A percentile compares a stretch with the other conserved stretches of the same genome.
phyloP scores from a whole-genome alignment of 2,113 vertebrate genomes.

The Paralichthys olivaceus region DNA sequence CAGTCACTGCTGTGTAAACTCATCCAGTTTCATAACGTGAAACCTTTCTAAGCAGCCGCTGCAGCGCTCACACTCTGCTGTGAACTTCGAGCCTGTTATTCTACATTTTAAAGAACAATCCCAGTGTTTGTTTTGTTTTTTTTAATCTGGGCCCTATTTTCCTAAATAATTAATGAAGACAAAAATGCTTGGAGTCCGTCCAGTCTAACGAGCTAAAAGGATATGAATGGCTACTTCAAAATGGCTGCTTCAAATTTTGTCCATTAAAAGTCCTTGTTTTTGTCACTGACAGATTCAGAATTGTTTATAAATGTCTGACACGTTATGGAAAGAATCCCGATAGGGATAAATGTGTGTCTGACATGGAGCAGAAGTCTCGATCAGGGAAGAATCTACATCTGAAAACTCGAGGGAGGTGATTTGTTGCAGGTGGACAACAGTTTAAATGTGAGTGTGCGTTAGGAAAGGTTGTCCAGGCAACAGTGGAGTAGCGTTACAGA shows the following conservation, averaged over 20 bases:
- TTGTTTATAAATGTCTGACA: neutral
- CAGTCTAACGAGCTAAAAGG: too few relatives aligned
- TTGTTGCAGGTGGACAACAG: too few relatives aligned
- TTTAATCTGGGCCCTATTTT: neutral
- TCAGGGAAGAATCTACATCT: too few relatives aligned
- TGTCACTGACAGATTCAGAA: neutral
- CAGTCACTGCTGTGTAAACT: conserved; percentile 42
- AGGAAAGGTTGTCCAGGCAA: too few relatives aligned
- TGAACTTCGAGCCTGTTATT: conserved; percentile 12
- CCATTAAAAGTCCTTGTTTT: neutral
- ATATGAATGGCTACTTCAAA: neutral
- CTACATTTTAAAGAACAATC: neutral
- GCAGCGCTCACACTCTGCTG: neutral
- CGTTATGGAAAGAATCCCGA: too few relatives aligned
- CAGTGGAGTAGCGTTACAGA: too few relatives aligned
- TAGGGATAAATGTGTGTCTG: too few relatives aligned
- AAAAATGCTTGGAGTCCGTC: too few relatives aligned
- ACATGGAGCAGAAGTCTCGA: too few relatives aligned
- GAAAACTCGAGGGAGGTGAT: too few relatives aligned
- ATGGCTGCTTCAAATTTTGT: neutral
- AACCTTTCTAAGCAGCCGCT: conserved; percentile 28
- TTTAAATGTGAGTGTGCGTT: too few relatives aligned
- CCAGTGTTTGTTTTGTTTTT: neutral
- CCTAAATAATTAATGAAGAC: neutral
- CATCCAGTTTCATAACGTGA: conserved; percentile 14